Evolutionary conservation across 2,888 invertebrate genomes (phyloP).

Genomic region (Latrodectus elegans): DNA sequence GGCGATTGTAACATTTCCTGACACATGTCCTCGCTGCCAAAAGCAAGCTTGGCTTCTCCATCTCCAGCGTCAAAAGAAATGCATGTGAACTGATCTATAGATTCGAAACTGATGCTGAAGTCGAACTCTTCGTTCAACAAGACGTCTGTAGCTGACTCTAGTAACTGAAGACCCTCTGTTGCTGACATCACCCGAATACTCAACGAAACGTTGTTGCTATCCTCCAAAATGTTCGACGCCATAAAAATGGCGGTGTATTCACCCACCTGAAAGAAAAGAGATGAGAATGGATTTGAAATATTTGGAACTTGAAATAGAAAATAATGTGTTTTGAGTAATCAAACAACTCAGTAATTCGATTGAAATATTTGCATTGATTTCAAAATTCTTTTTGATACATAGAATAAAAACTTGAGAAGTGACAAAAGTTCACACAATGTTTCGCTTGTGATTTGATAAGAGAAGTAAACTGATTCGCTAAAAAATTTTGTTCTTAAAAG

Average conservation of each 20-base stretch:
- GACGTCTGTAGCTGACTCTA: constrained; percentile 13
- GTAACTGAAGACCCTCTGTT: constrained; percentile 5
- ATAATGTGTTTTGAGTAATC: too few relatives aligned
- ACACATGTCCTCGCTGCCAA: constrained; percentile 42
- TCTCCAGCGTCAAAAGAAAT: constrained; percentile 45
- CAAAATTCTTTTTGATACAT: too few relatives aligned
- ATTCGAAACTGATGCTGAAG: constrained; percentile 39
- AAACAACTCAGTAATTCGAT: too few relatives aligned
- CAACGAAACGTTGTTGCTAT: constrained; percentile 35
- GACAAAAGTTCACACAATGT: too few relatives aligned
- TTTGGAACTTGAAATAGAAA: too few relatives aligned
- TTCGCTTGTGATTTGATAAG: too few relatives aligned
- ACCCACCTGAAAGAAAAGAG: constrained; percentile 15
- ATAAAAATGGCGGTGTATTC: constrained; percentile 23
- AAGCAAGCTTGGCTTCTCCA: constrained; percentile 35
- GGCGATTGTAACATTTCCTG: background rate
- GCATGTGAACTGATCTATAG: constrained; percentile 39
- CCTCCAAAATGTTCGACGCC: constrained; percentile 44
- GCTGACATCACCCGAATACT: constrained; percentile 21
- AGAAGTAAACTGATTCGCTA: too few relatives aligned
- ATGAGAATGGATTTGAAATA: too few relatives aligned
- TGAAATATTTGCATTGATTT: too few relatives aligned
- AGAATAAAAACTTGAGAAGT: too few relatives aligned
- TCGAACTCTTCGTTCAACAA: constrained; percentile 28
- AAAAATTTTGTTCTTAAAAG: too few relatives aligned